These are phyloP conservation scores for Psittacula echo DNA, from an alignment of 2,797 vertebrate genomes.

Conservation along the genomic window DNA sequence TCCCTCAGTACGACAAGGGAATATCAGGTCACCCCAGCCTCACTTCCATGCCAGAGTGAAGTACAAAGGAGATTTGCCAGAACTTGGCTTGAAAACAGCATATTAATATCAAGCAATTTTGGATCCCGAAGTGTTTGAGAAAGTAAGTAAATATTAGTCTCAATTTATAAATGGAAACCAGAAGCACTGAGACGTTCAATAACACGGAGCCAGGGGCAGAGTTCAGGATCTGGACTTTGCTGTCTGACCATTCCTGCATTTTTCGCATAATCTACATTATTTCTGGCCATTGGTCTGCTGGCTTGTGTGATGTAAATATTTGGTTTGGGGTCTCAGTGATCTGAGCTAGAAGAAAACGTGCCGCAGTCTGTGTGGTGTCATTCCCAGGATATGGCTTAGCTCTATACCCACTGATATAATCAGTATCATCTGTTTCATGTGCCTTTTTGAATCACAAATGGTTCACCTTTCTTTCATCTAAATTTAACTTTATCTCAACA, in stretches of 20 bases:
- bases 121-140: background rate
- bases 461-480: background rate
- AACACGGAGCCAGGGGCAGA: background rate
- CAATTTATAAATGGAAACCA: slow-evolving; percentile 21
- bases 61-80: background rate
- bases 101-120: background rate
- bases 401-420: background rate
- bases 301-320: slow-evolving; percentile 4
- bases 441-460: background rate
- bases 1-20: background rate
- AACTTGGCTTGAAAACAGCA: background rate
- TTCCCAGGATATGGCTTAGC: background rate
- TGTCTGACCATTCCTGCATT: background rate
- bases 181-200: background rate
- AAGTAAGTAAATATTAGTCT: slow-evolving; percentile 12
- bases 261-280: background rate
- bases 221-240: background rate
- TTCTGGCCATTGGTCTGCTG: background rate
- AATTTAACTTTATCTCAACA: slow-evolving; percentile 26
- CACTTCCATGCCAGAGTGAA: background rate
- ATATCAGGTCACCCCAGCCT: background rate
- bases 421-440: background rate
- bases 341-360: background rate
- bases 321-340: background rate
- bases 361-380: background rate